Percentiles rank a stretch among this genome's conserved stretches.
phyloP scores from a whole-genome alignment of 2,888 invertebrate genomes.

The Agrochola circellaris region DNA sequence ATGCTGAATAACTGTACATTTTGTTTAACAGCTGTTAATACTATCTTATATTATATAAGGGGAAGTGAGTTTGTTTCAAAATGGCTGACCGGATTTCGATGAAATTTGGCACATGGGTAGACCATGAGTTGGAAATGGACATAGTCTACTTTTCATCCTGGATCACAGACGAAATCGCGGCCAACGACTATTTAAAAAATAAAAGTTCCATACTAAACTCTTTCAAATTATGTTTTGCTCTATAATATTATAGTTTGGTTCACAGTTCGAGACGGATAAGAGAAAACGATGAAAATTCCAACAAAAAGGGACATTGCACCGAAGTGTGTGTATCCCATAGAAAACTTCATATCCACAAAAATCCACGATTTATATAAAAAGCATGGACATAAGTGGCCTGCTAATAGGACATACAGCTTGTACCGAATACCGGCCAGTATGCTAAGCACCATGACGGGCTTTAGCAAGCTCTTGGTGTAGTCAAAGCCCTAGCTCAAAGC shows the following conservation, averaged over 20 bases:
- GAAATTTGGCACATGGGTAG: too few relatives aligned
- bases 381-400: constrained; percentile 24
- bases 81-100: too few relatives aligned
- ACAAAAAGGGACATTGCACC: background rate
- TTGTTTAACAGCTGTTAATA: background rate
- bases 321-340: background rate
- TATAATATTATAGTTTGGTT: background rate
- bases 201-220: background rate
- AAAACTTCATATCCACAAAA: constrained; percentile 13
- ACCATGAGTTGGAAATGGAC: too few relatives aligned
- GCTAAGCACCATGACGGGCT: constrained; percentile 61
- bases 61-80: too few relatives aligned
- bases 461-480: constrained; percentile 59
- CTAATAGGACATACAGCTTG: constrained; percentile 53
- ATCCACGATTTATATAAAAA: constrained; percentile 20
- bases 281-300: background rate
- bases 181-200: background rate
- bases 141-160: too few relatives aligned
- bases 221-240: background rate
- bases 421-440: constrained; percentile 51
- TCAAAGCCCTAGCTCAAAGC: constrained; percentile 71
- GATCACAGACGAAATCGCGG: too few relatives aligned
- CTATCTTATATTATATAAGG: too few relatives aligned
- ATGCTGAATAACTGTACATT: background rate
- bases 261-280: background rate